These are phyloP conservation scores for Lordiphosa clarofinis DNA, from an alignment of 1,140 invertebrate genomes.

Conservation along the genomic window DNA sequence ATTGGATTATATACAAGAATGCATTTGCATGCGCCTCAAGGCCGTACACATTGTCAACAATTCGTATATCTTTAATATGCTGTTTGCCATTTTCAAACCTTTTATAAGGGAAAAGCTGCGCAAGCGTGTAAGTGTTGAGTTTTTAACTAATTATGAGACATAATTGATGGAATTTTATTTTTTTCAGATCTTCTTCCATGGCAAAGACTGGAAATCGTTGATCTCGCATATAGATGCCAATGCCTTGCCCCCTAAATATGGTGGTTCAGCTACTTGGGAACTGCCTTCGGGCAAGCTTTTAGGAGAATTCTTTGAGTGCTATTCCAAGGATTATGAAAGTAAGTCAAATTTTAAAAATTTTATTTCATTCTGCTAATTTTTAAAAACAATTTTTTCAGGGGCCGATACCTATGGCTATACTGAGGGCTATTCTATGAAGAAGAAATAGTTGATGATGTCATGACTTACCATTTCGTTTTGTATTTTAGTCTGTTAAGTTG, in stretches of 20 bases:
- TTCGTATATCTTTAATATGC: constrained; percentile 87
- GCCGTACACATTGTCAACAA: constrained; percentile 89
- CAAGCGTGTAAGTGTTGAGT: constrained; percentile 80
- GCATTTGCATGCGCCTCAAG: constrained; percentile 82
- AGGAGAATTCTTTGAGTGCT: constrained; percentile 81
- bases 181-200: constrained; percentile 86
- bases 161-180: too few relatives aligned
- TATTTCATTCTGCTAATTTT: background rate
- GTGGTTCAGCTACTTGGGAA: constrained; percentile 83
- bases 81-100: constrained; percentile 88
- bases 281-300: constrained; percentile 80
- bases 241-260: constrained; percentile 85
- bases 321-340: constrained; percentile 82
- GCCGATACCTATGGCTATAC: constrained; percentile 72
- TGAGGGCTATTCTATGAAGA: constrained; percentile 58
- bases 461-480: constrained; percentile 29
- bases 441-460: constrained; percentile 30
- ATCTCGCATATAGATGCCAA: constrained; percentile 83
- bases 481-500: constrained; percentile 65
- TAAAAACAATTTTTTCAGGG: constrained; percentile 34
- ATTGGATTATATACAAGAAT: constrained; percentile 85
- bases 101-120: constrained; percentile 85
- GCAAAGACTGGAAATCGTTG: constrained; percentile 85
- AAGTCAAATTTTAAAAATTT: constrained; percentile 33
- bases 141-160: too few relatives aligned